These are phyloP conservation scores for Marmota flaviventris DNA, from an alignment of 2,113 vertebrate species.

Conservation along the genomic window DNA sequence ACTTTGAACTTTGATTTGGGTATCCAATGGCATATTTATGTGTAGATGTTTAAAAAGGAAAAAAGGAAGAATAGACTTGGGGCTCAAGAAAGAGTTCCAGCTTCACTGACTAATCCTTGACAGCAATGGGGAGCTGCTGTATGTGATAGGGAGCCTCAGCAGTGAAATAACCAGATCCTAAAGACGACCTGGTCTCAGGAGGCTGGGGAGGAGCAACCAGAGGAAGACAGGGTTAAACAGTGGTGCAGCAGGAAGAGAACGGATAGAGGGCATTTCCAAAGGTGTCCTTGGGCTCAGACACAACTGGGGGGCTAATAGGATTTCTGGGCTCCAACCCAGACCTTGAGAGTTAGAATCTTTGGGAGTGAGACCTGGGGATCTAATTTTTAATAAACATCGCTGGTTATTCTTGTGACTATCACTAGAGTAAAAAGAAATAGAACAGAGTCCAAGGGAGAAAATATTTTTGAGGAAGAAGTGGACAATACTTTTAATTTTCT, in stretches of 20 bases:
- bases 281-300: not conserved
- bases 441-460: not conserved
- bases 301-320: accelerated
- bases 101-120: not conserved
- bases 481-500: not conserved
- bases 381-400: not conserved
- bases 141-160: not conserved
- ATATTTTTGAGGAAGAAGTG: not conserved
- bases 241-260: too few relatives aligned
- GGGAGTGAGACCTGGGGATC: not conserved
- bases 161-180: not conserved
- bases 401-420: not conserved
- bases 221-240: not conserved
- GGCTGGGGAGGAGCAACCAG: not conserved
- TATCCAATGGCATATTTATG: not conserved
- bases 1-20: not conserved
- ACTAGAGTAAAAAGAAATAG: not conserved
- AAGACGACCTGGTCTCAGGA: not conserved
- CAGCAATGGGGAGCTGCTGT: not conserved
- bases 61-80: not conserved
- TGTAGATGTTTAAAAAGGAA: not conserved
- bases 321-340: not conserved
- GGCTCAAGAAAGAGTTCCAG: not conserved
- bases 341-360: not conserved
- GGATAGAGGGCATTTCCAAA: not conserved